Base-by-base conservation (phyloP, 37 sponge, comb jelly and placozoan species). In the Axinella damicornis region DNA sequence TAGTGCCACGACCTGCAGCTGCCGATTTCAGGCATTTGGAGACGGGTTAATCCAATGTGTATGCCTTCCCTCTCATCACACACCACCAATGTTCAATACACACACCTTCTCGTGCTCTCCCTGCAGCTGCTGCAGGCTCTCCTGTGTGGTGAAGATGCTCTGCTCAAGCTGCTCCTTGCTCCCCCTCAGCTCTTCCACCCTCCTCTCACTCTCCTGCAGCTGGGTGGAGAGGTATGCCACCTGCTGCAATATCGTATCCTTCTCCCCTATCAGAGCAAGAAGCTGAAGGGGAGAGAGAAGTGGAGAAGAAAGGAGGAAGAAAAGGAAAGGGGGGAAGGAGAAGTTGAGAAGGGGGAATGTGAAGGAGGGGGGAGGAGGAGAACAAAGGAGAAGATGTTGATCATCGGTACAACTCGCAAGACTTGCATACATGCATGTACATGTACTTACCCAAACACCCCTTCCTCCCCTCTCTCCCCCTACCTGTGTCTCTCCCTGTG, bases 101-200 rank as follows among this genome's bases (percentile, higher is more conserved):
- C 58, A 32, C 63, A 91, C 87, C 73, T 82, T 59, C 16, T 69
- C 61, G 65, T 84, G 87, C 9, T 59, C 35, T 12, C 58, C 52
- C 57, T 93, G 78, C 79, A 93, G 66, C 58, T 76, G 39, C 55
- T 85, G 58, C 30, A 93, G 71, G 52, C 52, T 28, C n/a, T 84
- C 83, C 53, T 87, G 89, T 31, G 81, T 31, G 38, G 65, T 61
- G 58, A 71, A 93, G 20, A 69, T 46, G 40, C 88, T 89, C 53
- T 84, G 85, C 65, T 93, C 93, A 39, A 93, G 79, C 82, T 93
- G 93, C 31, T 88, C 93, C 39, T 76, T 88, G 5, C 65, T 68
- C 13, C 86, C 93, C 53, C 88, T 85, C 53, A 88, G 78, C 60
- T 77, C 93, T 57, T 82, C 74, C 28, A 85, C 71, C 62, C 22